Evolutionary conservation across 2,113 vertebrate genomes (phyloP), one percentile per base, ranked within the genome.

Genomic region (Chloebia gouldiae): DNA sequence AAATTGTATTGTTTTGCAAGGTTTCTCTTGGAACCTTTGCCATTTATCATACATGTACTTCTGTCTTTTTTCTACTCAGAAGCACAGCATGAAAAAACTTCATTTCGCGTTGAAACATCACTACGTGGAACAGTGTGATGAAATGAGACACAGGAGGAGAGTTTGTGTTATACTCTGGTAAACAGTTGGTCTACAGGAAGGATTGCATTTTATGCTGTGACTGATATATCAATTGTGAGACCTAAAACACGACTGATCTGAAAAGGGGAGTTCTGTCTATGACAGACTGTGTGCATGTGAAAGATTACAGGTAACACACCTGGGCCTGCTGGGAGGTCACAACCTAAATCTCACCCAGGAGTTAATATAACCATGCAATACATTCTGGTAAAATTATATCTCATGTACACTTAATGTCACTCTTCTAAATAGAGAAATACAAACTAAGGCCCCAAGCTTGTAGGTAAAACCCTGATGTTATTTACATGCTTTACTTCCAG

Each of bases 51-150:
- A 97, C 98, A 95, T 97, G 97, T 98, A 96, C 95, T 98, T 98
- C 97, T 96, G 97, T 97, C 98, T 98, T 98, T 98, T 98, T 98
- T 97, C 98, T 98, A 98, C 98, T 98, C 98, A 98, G 98, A 98
- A 98, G 98, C 98, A 98, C 98, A 99, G 98, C 98, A 96, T 99
- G 98, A 98, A 98, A 97, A 98, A 98, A 98, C 97, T 98, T 98
- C 98, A 98, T 99, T 99, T 99, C 97, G 97, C 98, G 98, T 97
- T 99, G 98, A 98, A 98, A 98, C 98, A 98, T 99, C 98, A 97
- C 98, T 95, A 90, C 97, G 93, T 98, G 98, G 98, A 98, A 97
- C 98, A 98, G 96, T 98, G 97, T 98, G 98, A 98, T 98, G 98
- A 98, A 98, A 98, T 98, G 98, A 98, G 98, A 98, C 98, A 98